Base-by-base conservation (phyloP, 2,888 invertebrate species). In the Patella ulyssiponensis region DNA sequence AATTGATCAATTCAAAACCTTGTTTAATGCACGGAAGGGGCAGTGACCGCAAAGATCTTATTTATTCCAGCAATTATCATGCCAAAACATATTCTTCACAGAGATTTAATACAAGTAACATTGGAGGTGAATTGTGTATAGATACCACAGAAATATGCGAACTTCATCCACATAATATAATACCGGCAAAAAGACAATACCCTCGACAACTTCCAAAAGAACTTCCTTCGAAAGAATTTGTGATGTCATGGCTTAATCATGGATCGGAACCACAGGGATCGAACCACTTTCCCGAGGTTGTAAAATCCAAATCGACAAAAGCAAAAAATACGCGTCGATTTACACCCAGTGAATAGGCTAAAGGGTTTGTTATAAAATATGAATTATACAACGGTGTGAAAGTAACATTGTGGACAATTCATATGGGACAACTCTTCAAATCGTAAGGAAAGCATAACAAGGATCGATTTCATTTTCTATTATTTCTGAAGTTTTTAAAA, bases 171-270 rank as follows among this genome's bases (percentile, higher is more conserved):
- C 69, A 58, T 17, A n/a, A 58, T 20, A 71, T 44, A 27, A 23
- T n/a, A 23, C 44, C 52, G 44, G 33, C 51, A 54, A 51, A 58
- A 33, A 33, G 33, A 33, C 51, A 71, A 71, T 71, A 76, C 33
- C 27, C 20, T 9, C 71, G 71, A n/a, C 58, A 75, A 74, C 74
- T 84, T 12, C 80, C 84, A 9, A 80, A 80, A 79, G 82, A 84
- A 70, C 80, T 79, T 54, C 80, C 83, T 11, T 85, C 85, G 2
- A 84, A 84, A 75, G 85, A 86, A 53, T 85, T 84, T 78, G 84
- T 86, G 1, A 83, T 85, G 85, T 81, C 83, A 3, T 86, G 86
- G 86, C 77, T 86, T 5, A 80, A 83, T n/a, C 84, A 86, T 74
- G 86, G 86, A 0, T 86, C 86, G 11, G 84, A 80, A 64, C 86